Base-by-base conservation (phyloP, 1,140 invertebrate genomes). In the Mamestra configurata region DNA sequence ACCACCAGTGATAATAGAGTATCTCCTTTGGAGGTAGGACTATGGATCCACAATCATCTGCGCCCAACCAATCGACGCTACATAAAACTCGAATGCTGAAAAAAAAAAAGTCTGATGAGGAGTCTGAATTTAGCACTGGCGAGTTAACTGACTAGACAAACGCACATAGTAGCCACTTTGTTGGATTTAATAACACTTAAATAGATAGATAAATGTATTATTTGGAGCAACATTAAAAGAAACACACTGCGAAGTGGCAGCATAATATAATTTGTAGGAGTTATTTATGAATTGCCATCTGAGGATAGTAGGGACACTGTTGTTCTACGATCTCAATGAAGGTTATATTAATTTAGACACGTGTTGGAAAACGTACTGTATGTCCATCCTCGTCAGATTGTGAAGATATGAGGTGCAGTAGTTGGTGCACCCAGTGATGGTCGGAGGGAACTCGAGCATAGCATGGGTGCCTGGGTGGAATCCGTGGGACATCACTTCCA, bases 351-450 rank as follows among this genome's bases (percentile, higher is more conserved):
- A n/a, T n/a, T n/a, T n/a, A n/a, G n/a, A n/a, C n/a, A n/a, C n/a
- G n/a, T n/a, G n/a, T n/a, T n/a, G n/a, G n/a, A n/a, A n/a, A n/a
- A 86, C 88, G 78, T 55, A 94, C 93, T 95, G 93, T 81, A 93
- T 91, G 11, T 89, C 86, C 92, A 94, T 94, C 76, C 93, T 88
- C 0, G 93, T 95, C 0, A 90, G 72, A 66, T 95, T 95, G 79
- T 93, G 93, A 4, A 95, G 77, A 73, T 90, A 92, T 0, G 91
- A 86, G 1, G 90, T 90, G 27, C 86, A 87, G 68, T 94, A 92
- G 77, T 92, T 94, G 31, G 88, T 88, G 75, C 90, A 93, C 0
- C 92, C 92, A 20, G 93, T 93, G 27, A 93, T 90, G 1, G 93
- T 94, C 0, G 93, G 88, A 6, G 87, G 92, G 73, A 95, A 95